Base-by-base conservation (phyloP, 2,113 vertebrate genomes). In the Empidonax alnorum region DNA sequence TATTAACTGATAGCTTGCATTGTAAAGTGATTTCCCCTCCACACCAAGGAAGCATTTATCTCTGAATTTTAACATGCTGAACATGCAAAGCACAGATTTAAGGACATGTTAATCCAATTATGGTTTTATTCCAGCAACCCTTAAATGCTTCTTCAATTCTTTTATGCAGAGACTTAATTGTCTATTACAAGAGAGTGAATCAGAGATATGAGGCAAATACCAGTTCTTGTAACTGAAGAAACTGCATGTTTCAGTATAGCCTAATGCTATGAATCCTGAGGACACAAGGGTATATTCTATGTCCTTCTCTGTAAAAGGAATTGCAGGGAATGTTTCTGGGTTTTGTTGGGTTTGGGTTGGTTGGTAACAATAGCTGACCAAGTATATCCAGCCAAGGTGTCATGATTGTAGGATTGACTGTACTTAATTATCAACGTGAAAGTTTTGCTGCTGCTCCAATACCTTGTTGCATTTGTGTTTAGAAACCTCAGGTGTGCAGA, bases 341-440 rank as follows among this genome's bases (percentile, higher is more conserved):
- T 14, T 80, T 49, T 80, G 23, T 12, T 67, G 53, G 16, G 8
- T 21, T 87, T 82, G 19, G 44, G 44, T 46, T 52, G 24, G 30
- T 58, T 37, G 53, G n/a, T 86, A 80, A 72, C 1, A 0, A 28
- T 7, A n/a, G 5, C 21, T 79, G 52, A 33, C 8, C 0, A 0
- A 84, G 16, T 18, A 46, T 46, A 27, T n/a, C 3, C 5, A 88
- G 31, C 62, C 23, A 59, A 58, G 19, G 18, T 39, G 13, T 27
- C n/a, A 22, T 1, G 5, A 33, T 3, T 79, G 33, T 20, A 44
- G 63, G 71, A 41, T 0, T 52, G 44, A 17, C 53, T 69, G 44
- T 18, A 55, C 9, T 31, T n/a, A 52, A 41, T 66, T 50, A 50
- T 27, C 31, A 22, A 1, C 7, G 18, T 50, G n/a, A 69, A 41